Evolutionary conservation across 2,888 invertebrate genomes (phyloP), one percentile per base, ranked within the genome.

Genomic region (Belgica antarctica): DNA sequence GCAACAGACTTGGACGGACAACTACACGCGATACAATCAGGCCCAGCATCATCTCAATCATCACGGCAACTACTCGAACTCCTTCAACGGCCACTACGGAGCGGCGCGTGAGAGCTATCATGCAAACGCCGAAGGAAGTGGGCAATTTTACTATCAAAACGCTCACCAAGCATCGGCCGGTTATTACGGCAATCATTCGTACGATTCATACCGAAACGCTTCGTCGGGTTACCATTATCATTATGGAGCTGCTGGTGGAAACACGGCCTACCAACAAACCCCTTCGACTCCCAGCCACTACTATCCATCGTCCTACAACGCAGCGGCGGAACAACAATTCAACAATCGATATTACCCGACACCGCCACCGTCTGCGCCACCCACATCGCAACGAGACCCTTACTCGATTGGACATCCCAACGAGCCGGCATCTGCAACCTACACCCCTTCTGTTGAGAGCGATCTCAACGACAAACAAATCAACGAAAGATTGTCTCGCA

Each of bases 131-230:
- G 68, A 68, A 27, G 15, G 12, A 2, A 31, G 28, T 8, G 47
- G 47, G 47, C 68, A 68, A 52, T 68, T 57, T 31, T 68, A 57
- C 34, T 68, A 68, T 31, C 47, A 47, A 31, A 24, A 12, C 15
- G 31, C 28, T 57, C 68, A 68, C 17, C 19, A 10, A 1, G 15
- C 65, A 15, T n/a, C 41, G 12, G 10, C 52, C 22, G 24, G 68
- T 31, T 68, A 68, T 68, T 68, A 68, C 17, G 57, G 34, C 5
- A 31, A 52, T 19, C 68, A 68, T 19, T n/a, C 66, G 24, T 68
- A 68, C 34, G 68, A 68, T 1, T 31, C 68, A 24, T 68, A 68
- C 24, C 27, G 46, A 22, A 46, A 65, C 17, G n/a, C 65, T 28
- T 27, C 68, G 8, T 57, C 57, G 25, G 57, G 57, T 68, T 68